Percentiles rank a stretch among this genome's conserved stretches.
These are phyloP conservation scores for Heteractis magnifica DNA, from an alignment of 92 coral and sea anemone genomes.

Conservation along the genomic window DNA sequence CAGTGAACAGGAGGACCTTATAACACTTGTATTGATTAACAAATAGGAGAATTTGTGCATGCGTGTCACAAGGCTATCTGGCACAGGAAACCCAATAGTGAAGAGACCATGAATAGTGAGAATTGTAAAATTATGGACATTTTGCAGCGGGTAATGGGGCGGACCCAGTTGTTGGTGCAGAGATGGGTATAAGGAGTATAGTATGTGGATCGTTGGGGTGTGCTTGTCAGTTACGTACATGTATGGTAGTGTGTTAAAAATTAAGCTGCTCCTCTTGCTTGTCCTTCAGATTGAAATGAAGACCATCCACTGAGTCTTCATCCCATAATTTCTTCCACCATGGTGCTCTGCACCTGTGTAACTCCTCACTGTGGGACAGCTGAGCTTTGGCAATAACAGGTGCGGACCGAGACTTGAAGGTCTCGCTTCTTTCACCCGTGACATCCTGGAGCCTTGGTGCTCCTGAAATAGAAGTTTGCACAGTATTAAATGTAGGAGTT, in stretches of 20 bases:
- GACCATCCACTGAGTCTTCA: slow-evolving; percentile 36
- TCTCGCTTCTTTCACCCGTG: slow-evolving; percentile 53
- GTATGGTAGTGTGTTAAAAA: neutral
- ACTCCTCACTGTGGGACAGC: slow-evolving; percentile 76
- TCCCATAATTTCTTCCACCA: slow-evolving; percentile 99
- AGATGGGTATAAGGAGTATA: too few species aligned
- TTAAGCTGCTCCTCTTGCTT: slow-evolving; percentile 5
- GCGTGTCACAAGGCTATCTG: too few species aligned
- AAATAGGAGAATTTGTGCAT: too few species aligned
- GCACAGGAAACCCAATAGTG: too few species aligned
- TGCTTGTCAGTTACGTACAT: neutral
- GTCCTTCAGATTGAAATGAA: slow-evolving; percentile 1
- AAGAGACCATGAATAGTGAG: too few species aligned
- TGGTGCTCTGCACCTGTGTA: slow-evolving; percentile 66
- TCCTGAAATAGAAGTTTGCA: slow-evolving; percentile 40
- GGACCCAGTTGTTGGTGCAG: too few species aligned
- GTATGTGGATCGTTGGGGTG: neutral
- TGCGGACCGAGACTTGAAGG: slow-evolving; percentile 76
- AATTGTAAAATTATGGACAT: too few species aligned
- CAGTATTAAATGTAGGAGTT: neutral
- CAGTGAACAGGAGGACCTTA: too few species aligned
- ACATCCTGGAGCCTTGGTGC: slow-evolving; percentile 77
- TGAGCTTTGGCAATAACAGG: slow-evolving; percentile 93
- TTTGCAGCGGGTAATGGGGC: too few species aligned
- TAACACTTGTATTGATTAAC: too few species aligned